Conservation (phyloP, 2,113 vertebrate genomes). For the Salvelinus namaycush region DNA sequence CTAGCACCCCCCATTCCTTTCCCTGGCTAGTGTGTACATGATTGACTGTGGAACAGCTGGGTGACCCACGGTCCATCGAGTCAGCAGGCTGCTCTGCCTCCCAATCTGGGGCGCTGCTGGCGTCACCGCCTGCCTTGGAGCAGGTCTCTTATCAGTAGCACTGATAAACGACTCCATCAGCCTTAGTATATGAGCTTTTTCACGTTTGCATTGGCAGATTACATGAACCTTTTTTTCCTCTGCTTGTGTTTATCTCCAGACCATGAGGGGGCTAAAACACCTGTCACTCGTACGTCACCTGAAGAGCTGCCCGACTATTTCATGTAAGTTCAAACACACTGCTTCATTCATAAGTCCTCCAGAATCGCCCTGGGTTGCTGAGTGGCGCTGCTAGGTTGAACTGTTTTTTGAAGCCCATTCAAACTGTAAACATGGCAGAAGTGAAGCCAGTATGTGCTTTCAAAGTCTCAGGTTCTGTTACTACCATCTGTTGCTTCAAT, state of each 20-base stretch:
- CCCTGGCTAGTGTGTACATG: conserved; percentile 59
- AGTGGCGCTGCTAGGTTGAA: background rate
- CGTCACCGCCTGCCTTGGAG: conserved; percentile 48
- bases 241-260: conserved; percentile 52
- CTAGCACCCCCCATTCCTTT: background rate
- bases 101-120: conserved; percentile 41
- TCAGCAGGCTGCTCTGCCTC: conserved; percentile 55
- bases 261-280: conserved; percentile 57
- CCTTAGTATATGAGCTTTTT: conserved; percentile 48
- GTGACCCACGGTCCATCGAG: conserved; percentile 61
- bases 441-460: background rate
- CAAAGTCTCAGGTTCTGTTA: background rate
- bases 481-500: conserved; percentile 1
- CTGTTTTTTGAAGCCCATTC: background rate
- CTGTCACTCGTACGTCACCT: conserved; percentile 49
- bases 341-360: background rate
- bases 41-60: conserved; percentile 74
- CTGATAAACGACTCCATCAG: conserved; percentile 52
- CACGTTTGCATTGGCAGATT: conserved; percentile 53
- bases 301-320: conserved; percentile 80
- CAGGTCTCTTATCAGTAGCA: conserved; percentile 51
- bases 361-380: background rate
- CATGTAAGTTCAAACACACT: conserved; percentile 71
- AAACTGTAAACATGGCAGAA: background rate
- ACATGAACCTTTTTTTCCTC: conserved; percentile 40